Evolutionary conservation across 2,888 invertebrate genomes (phyloP), one percentile per base, ranked within the genome.

Genomic region (Cheilosia grossa): DNA sequence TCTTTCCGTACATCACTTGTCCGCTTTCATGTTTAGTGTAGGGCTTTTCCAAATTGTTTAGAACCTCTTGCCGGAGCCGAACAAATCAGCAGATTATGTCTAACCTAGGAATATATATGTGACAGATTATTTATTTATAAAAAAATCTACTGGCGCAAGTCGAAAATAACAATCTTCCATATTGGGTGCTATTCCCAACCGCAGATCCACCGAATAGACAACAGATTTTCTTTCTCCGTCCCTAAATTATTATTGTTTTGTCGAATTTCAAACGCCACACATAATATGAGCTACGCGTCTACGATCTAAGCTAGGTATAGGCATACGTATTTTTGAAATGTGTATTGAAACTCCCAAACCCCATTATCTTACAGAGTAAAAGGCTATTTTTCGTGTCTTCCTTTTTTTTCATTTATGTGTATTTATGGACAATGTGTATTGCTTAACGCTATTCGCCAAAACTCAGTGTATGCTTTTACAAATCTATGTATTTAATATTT

Each of bases 361-460:
- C 19, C 10, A 19, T 47, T 24, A 58, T 44, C 49, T 33, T n/a
- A 40, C 63, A 49, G 63, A 67, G 33, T 67, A 40, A 69, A 83
- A 70, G 66, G 74, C 64, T 75, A 80, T 75, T 80, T 64, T 80
- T 42, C 40, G 66, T 81, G 75, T 81, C 44, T 56, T 81, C 72
- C 24, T 56, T 75, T 78, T 77, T 51, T 30, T 30, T 30, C 27
- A 61, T 75, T 54, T 64, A 66, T 85, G 77, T 85, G 56, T 85
- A 67, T 72, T 66, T 70, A 80, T 72, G 13, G 66, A 72, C 51
- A 72, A 70, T 85, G 66, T 82, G 77, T 82, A 82, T 58, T 78
- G 86, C 86, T 86, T 86, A 63, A 73, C 67, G 86, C 81, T 86
- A 78, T 77, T 82, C 69, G 80, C 77, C 70, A 81, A 80, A 72